phyloP scores from a whole-genome alignment of 2,888 invertebrate species.

The Adineta ricciae region DNA sequence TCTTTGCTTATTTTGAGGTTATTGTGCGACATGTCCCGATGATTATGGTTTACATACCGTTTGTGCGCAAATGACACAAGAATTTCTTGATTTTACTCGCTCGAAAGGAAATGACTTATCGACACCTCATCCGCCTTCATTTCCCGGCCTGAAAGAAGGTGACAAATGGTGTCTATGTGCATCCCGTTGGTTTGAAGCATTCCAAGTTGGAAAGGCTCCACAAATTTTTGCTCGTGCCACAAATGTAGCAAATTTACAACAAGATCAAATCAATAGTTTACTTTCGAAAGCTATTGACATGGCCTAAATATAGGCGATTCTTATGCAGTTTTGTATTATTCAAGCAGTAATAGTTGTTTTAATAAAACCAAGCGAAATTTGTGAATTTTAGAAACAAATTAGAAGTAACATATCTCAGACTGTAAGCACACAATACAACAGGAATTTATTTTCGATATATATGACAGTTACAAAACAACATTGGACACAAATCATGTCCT shows the following conservation, averaged over 20 bases:
- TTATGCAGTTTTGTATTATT: not conserved
- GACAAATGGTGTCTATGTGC: constrained; percentile 35
- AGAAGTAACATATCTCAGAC: too few relatives aligned
- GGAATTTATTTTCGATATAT: too few relatives aligned
- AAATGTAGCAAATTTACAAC: constrained; percentile 19
- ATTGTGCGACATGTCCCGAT: constrained; percentile 13
- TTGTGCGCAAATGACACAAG: constrained; percentile 30
- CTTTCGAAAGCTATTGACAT: not conserved
- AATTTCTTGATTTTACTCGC: constrained; percentile 32
- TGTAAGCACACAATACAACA: too few relatives aligned
- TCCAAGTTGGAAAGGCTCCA: constrained; percentile 27
- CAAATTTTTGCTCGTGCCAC: constrained; percentile 23
- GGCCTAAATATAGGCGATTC: not conserved
- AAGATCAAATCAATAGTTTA: not conserved
- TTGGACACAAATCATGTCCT: too few relatives aligned
- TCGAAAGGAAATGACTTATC: constrained; percentile 32
- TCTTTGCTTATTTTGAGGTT: not conserved
- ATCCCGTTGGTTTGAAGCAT: constrained; percentile 33
- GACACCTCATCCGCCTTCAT: constrained; percentile 31
- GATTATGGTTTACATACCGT: constrained; percentile 29
- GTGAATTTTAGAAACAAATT: too few relatives aligned
- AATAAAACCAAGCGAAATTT: too few relatives aligned
- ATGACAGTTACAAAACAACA: too few relatives aligned
- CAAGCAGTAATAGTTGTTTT: not conserved
- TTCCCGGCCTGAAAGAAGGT: constrained; percentile 34